Base-by-base conservation (phyloP, 2,113 vertebrate species). In the Engystomops pustulosus region DNA sequence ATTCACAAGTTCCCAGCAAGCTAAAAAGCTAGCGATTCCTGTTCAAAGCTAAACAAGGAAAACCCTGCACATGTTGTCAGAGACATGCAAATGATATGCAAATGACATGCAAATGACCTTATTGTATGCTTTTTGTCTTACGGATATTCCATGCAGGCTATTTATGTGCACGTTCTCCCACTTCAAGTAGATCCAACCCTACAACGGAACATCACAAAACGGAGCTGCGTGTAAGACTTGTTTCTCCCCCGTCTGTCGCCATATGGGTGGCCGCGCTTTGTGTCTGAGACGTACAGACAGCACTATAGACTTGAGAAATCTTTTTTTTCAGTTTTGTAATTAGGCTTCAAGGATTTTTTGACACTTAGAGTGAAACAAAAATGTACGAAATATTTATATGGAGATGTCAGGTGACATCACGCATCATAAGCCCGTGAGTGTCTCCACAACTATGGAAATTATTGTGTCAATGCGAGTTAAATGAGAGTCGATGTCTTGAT, bases 401-500 rank as follows among this genome's bases (percentile, higher is more conserved):
- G 27, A 30, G 32, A 51, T 51, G n/a, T 76, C 70, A 68, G 38
- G 51, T 78, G 18, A 27, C 45, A 53, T 69, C 23, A 67, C 87
- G 83, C 44, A 76, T 84, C 88, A 80, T 67, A 83, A 87, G 25
- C 80, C 85, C n/a, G n/a, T n/a, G 72, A 86, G 87, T 78, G 79
- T 84, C 85, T 87, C 87, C 86, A 84, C 80, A 89, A 89, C 85
- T 86, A 87, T 88, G 81, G 80, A 91, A 90, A 90, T 87, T 85
- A 55, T 25, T 51, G 84, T 90, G 87, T 88, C 89, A 92, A 83
- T 88, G 72, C 79, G 47, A 81, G 85, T 89, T 89, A 86, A 90
- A 34, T 86, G 86, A 89, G 91, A 89, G 89, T 88, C 71, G 82
- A 87, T 85, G 87, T 85, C 85, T 87, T 89, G 85, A 87, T 88